Conservation (phyloP, 1,140 invertebrate species). For the Hydropsyche tenuis region DNA sequence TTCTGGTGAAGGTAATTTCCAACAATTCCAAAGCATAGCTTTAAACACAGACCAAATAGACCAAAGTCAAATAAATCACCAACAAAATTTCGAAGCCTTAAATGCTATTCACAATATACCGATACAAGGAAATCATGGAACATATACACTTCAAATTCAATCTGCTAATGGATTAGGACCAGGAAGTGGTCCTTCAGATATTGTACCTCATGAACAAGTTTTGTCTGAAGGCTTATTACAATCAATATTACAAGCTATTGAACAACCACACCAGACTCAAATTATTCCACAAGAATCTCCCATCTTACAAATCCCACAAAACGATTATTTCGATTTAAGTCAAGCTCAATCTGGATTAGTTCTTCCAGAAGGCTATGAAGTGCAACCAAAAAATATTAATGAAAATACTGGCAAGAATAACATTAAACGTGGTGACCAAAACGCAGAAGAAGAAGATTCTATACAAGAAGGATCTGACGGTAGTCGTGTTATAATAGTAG, state of each 20-base stretch:
- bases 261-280: slow-evolving; percentile 62
- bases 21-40: slow-evolving; percentile 46
- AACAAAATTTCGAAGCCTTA: slow-evolving; percentile 54
- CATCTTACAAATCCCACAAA: slow-evolving; percentile 37
- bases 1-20: slow-evolving; percentile 32
- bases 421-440: slow-evolving; percentile 52
- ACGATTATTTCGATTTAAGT: slow-evolving; percentile 40
- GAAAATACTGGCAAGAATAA: slow-evolving; percentile 50
- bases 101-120: slow-evolving; percentile 64
- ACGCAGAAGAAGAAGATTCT: slow-evolving; percentile 56
- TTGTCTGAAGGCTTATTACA: slow-evolving; percentile 78
- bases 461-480: slow-evolving; percentile 55
- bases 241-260: slow-evolving; percentile 77
- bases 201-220: slow-evolving; percentile 73
- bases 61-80: slow-evolving; percentile 48
- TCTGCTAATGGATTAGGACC: slow-evolving; percentile 63
- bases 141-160: slow-evolving; percentile 78
- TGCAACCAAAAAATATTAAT: slow-evolving; percentile 51
- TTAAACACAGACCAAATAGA: slow-evolving; percentile 32
- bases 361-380: slow-evolving; percentile 48
- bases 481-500: slow-evolving; percentile 55
- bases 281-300: slow-evolving; percentile 39
- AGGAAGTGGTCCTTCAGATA: slow-evolving; percentile 54
- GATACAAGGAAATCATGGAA: slow-evolving; percentile 67
- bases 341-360: slow-evolving; percentile 58